These are phyloP conservation scores for Aphelenchoides besseyi DNA, from an alignment of 1,140 invertebrate species.

Conservation along the genomic window DNA sequence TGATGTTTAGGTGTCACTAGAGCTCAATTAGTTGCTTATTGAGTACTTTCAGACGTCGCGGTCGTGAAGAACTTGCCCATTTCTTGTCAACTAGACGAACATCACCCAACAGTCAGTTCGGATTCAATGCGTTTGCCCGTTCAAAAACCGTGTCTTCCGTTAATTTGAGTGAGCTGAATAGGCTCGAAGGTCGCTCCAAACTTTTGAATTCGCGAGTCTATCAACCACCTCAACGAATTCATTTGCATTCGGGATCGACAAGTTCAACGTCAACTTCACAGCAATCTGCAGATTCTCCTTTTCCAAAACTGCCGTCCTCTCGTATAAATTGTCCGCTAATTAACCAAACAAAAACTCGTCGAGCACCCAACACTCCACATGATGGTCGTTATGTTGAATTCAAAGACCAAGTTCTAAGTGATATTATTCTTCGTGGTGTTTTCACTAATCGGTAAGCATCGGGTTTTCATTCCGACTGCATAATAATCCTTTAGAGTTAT, in stretches of 20 bases:
- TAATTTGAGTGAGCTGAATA: slow-evolving; percentile 11
- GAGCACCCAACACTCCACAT: neutral
- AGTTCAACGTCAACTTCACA: slow-evolving; percentile 9
- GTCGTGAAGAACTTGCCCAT: slow-evolving; percentile 12
- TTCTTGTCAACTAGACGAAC: slow-evolving; percentile 3
- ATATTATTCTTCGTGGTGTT: slow-evolving; percentile 11
- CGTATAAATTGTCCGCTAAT: neutral
- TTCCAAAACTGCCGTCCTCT: neutral
- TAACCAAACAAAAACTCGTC: neutral
- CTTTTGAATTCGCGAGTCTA: slow-evolving; percentile 4
- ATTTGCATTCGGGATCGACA: slow-evolving; percentile 5
- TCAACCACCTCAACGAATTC: slow-evolving; percentile 4
- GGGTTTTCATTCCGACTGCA: neutral
- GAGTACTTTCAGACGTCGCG: slow-evolving; percentile 1
- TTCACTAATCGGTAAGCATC: slow-evolving; percentile 19
- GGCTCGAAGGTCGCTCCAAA: slow-evolving; percentile 2
- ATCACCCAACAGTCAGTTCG: neutral
- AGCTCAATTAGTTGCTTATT: neutral
- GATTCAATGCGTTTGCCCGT: slow-evolving; percentile 21
- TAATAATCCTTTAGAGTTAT: slow-evolving; percentile 12
- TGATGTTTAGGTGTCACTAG: neutral
- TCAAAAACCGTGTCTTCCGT: neutral
- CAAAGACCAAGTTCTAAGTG: slow-evolving; percentile 7
- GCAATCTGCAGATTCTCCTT: no score
- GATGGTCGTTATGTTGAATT: neutral